Base-by-base conservation (phyloP, 53 echinoderm and acorn worm species). In the Apostichopus leukothele region DNA sequence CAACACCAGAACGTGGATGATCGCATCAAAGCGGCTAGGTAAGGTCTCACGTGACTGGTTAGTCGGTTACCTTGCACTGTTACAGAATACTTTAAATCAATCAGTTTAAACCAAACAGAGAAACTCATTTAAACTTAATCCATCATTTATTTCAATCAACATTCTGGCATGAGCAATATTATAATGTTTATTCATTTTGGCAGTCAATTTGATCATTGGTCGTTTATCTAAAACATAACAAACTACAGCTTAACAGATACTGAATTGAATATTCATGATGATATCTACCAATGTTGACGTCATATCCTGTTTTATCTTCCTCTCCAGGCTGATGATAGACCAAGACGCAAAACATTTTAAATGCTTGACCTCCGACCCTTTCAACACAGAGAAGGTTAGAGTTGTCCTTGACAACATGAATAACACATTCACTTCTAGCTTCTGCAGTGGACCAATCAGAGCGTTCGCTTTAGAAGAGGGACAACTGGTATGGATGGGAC, bases 391-490 rank as follows among this genome's bases (percentile, higher is more conserved):
- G 5, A 87, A 87, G 51, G 88, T 87, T 4, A n/a, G 88, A 10
- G 88, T 87, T 74, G 88, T 74, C 11, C 9, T 87, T 12, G 88
- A 87, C 88, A 75, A 75, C 88, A 87, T 87, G 88, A 74, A 59
- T 73, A 87, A 87, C 55, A 54, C 74, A 16, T 87, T 87, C n/a
- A 52, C 75, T 10, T 11, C 55, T 16, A 87, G 26, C 51, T 87
- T 75, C 88, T 52, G 51, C 21, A 6, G 74, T 51, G 88, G 74
- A 19, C 88, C 88, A 23, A 75, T 87, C 74, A 74, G 88, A 51
- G 75, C 88, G 21, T 54, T 87, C 59, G 88, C 88, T 14, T 13
- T 75, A 22, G 88, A 87, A 51, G 23, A 74, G 20, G 88, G 75
- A 8, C 54, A 53, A 23, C 7, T 87, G 21, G 53, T 27, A 1